Base-by-base conservation (phyloP, 2,888 invertebrate species). In the Tetrapedia diversipes region DNA sequence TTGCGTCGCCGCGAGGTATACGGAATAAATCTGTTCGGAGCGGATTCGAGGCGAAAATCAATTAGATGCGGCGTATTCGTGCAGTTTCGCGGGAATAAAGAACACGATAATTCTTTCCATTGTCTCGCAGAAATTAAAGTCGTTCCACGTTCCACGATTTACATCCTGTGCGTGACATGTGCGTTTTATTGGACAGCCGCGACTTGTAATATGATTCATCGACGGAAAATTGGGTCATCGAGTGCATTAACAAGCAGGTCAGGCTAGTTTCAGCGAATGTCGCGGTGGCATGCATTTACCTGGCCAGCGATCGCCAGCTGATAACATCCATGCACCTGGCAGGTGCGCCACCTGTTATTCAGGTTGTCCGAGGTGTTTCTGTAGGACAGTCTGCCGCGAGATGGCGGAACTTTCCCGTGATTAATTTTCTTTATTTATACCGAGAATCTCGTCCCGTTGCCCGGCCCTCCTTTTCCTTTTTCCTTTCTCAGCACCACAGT, bases 311-410 rank as follows among this genome's bases (percentile, higher is more conserved):
- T 82, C 60, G 57, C 66, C 75, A 66, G 49, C 74, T 77, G 77
- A 84, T 77, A 79, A 74, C 65, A 77, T 71, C 41, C 60, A 43
- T 66, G 69, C 67, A 77, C 63, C 75, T 71, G 64, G 61, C 77
- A 80, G 83, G 74, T 77, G 73, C 71, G 75, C 79, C 83, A 81
- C 79, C 81, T 84, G 81, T 68, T 84, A 81, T 76, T 72, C 76
- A 56, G 49, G 64, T 67, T 59, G 45, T 72, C 27, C 63, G 69
- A 68, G 68, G 57, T 54, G n/a, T 59, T 37, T 39, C 53, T 47
- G 22, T 34, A 32, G 53, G 43, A 41, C 10, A 41, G 10, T 24
- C 47, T 61, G 43, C 64, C 81, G 60, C 72, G 64, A 73, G 63
- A 81, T 69, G 66, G 79, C 75, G 24, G 65, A 68, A 16, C 67